These are phyloP conservation scores for Lasioglossum malachurum DNA, from an alignment of 2,888 invertebrate genomes.

Conservation along the genomic window DNA sequence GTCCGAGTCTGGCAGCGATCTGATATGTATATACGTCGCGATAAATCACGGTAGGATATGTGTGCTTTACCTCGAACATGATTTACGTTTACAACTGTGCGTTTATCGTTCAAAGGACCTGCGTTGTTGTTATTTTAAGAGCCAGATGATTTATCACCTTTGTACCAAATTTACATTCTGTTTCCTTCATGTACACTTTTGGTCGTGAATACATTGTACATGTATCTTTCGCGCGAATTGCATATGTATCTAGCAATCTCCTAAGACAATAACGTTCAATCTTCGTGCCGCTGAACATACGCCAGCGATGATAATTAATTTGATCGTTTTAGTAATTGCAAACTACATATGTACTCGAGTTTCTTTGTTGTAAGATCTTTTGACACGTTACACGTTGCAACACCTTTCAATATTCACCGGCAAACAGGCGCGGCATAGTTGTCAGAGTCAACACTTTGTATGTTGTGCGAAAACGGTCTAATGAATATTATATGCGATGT, in stretches of 20 bases:
- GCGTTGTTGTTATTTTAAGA: conserved; percentile 33
- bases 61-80: conserved; percentile 15
- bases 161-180: conserved; percentile 16
- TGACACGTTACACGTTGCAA: not conserved
- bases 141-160: conserved; percentile 28
- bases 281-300: not conserved
- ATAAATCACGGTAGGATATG: conserved; percentile 25
- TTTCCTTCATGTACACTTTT: not conserved
- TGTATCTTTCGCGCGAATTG: conserved; percentile 1
- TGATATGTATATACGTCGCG: not conserved
- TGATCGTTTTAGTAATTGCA: not conserved
- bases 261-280: not conserved
- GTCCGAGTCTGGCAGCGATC: conserved; percentile 10
- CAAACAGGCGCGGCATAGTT: not conserved
- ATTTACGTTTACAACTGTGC: conserved; percentile 36
- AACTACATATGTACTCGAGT: not conserved
- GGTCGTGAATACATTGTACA: not conserved
- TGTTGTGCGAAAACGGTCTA: not conserved
- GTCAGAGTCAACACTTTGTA: not conserved
- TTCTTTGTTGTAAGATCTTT: not conserved
- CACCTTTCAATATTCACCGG: not conserved
- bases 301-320: conserved; percentile 14
- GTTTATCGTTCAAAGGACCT: conserved; percentile 26
- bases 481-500: conserved; percentile 2
- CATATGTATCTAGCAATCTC: not conserved